Evolutionary conservation across 30 jellyfish, hydroid and myxozoan species (phyloP).

Genomic region (Chrysaora quinquecirrha): DNA sequence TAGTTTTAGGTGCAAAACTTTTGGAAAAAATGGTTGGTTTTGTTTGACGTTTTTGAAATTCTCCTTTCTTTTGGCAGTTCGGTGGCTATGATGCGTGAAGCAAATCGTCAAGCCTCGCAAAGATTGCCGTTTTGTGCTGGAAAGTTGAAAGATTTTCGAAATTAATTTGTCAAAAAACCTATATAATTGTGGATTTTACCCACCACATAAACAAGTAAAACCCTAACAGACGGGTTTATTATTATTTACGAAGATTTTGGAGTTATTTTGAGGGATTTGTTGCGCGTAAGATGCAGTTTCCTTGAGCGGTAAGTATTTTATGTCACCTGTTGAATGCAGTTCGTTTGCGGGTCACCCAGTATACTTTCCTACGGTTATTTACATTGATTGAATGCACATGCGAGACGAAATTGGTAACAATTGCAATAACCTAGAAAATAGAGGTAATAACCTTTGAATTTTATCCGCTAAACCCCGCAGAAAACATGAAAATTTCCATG

Average conservation of each 20-base stretch:
- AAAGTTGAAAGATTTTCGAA: background rate
- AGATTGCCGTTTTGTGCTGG: background rate
- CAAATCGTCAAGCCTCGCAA: background rate
- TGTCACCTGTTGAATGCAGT: constrained; percentile 70
- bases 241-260: background rate
- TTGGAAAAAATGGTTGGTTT: background rate
- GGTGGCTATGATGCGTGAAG: constrained; percentile 83
- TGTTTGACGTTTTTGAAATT: constrained; percentile 2
- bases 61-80: constrained; percentile 15
- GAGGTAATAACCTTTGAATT: constrained; percentile 6
- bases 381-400: constrained; percentile 68
- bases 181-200: background rate
- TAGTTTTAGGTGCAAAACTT: background rate
- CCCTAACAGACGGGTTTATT: background rate
- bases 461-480: background rate
- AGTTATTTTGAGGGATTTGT: background rate
- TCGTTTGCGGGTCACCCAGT: constrained; percentile 60
- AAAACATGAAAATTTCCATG: background rate
- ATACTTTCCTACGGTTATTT: constrained; percentile 58
- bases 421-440: constrained; percentile 5
- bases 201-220: background rate
- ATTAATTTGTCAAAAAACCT: background rate
- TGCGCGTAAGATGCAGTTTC: constrained; percentile 44
- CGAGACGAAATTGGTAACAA: constrained; percentile 46
- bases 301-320: constrained; percentile 34